Evolutionary conservation across 1,140 invertebrate species (phyloP), one percentile per base, ranked within the genome.

Genomic region (Diachasmimorpha longicaudata): DNA sequence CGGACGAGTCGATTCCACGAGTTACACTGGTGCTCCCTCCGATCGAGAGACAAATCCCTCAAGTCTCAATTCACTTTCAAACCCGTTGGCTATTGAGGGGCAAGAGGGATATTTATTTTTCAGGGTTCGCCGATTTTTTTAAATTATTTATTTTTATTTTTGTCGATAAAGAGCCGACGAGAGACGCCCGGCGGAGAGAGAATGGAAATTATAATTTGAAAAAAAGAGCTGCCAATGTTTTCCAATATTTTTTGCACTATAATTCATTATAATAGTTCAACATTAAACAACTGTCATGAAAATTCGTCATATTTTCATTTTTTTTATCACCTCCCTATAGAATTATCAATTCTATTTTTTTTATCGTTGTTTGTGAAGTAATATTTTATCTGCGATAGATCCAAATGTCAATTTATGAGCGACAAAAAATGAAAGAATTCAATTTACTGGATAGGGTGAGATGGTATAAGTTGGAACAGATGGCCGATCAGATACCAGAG

Each of bases 401-500:
- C 46, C 36, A 58, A 55, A 67, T 73, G 69, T 72, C 70, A 44
- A 74, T 78, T 78, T 78, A 75, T 75, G 46, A 52, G n/a, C 14
- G 48, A 23, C 55, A 58, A n/a, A 55, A 76, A 76, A 76, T 76
- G 52, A 76, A 76, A 16, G 67, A 79, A 74, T 79, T 76, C 71
- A 76, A 74, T 73, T 74, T 74, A 55, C 37, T 74, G 71, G 46
- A 44, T 72, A 69, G 36, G 67, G 36, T 68, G 31, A 63, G 58
- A 63, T 79, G 80, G 81, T 83, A 84, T 83, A 83, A 82, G 79
- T 83, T 82, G 86, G 81, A 88, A 88, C 87, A 89, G 87, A 88
- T 89, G 88, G 88, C 85, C 83, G 85, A 89, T 89, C 87, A 88
- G 88, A 89, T 89, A 89, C 84, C 84, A 85, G 82, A 87, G 85